Percentiles rank a stretch among this genome's conserved stretches.
Conservation (phyloP, 2,113 vertebrate genomes). For the Notiomystis cincta region DNA sequence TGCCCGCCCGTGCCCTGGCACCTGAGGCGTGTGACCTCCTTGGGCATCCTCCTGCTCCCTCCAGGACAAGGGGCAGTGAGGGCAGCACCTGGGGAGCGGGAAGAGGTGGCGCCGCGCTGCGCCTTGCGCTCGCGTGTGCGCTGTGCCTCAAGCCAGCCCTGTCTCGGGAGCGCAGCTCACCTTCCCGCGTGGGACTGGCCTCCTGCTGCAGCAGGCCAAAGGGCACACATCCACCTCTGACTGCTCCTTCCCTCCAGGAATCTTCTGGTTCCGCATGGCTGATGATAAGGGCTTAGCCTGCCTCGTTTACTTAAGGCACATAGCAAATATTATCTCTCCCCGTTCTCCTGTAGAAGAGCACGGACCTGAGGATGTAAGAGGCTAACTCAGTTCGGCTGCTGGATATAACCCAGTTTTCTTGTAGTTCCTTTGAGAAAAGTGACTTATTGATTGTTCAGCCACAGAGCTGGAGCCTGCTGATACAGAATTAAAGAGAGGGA, state of each 20-base stretch:
- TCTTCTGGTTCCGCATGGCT: not conserved
- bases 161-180: not conserved
- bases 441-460: not conserved
- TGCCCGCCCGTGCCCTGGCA: rapidly evolving
- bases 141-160: not conserved
- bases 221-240: not conserved
- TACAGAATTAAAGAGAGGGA: not conserved
- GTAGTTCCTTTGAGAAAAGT: not conserved
- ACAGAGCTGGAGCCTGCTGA: not conserved
- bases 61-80: not conserved
- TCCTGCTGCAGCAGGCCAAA: not conserved
- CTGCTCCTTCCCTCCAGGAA: not conserved
- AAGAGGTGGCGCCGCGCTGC: no score
- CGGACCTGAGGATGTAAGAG: not conserved
- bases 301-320: not conserved
- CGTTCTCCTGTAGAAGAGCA: not conserved
- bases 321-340: not conserved
- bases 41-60: not conserved
- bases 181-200: not conserved
- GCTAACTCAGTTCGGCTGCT: not conserved
- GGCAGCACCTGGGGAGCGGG: no score
- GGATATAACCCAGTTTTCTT: not conserved
- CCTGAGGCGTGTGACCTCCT: no score
- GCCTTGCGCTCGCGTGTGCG: no score
- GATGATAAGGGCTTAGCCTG: not conserved